Percentiles rank a stretch among this genome's conserved stretches.
phyloP scores from a whole-genome alignment of 1,140 invertebrate species.

The Battus philenor region DNA sequence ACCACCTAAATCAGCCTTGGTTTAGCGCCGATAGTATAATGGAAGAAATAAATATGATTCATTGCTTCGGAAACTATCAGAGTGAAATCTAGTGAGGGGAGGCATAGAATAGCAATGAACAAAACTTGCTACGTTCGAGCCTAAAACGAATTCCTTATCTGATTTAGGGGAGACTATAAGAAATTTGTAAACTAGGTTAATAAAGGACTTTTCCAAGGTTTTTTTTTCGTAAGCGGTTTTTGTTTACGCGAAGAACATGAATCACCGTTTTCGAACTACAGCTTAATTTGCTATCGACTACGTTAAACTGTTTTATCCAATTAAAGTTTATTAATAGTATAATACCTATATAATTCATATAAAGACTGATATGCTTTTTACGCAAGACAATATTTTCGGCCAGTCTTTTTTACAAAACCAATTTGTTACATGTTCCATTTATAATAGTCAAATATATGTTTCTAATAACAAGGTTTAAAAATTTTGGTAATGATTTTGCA shows the following conservation, averaged over 20 bases:
- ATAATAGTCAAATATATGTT: too few relatives aligned
- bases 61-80: constrained; percentile 16
- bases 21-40: constrained; percentile 3
- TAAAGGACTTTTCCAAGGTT: constrained; percentile 29
- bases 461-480: too few relatives aligned
- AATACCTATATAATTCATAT: too few relatives aligned
- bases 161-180: constrained; percentile 44
- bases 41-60: constrained; percentile 18
- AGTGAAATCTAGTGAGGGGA: constrained; percentile 13
- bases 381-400: too few relatives aligned
- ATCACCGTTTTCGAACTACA: constrained; percentile 4
- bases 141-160: constrained; percentile 52
- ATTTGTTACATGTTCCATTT: too few relatives aligned
- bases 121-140: constrained; percentile 17
- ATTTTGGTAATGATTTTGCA: too few relatives aligned
- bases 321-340: too few relatives aligned
- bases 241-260: neutral
- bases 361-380: too few relatives aligned
- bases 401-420: too few relatives aligned
- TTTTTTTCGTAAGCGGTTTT: neutral
- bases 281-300: too few relatives aligned
- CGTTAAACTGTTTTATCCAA: too few relatives aligned
- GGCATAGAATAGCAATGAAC: constrained; percentile 17
- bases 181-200: constrained; percentile 59
- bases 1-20: neutral